Conservation (phyloP, 2,888 invertebrate genomes). For the Noctua janthina region DNA sequence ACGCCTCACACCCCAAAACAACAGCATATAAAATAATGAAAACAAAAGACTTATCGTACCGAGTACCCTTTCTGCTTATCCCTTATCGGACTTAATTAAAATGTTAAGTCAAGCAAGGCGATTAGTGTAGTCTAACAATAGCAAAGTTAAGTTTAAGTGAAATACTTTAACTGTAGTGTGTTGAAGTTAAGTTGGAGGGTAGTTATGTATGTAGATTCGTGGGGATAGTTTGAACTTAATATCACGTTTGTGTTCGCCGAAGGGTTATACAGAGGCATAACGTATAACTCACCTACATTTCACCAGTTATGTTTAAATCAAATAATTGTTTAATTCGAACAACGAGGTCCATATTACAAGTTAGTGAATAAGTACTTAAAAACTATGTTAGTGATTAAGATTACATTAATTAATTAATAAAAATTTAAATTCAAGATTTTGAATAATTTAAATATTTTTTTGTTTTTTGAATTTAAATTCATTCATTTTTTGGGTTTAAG, state of each 20-base stretch:
- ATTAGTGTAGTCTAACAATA: constrained; percentile 48
- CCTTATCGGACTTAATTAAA: constrained; percentile 60
- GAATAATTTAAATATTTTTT: no score
- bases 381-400: no score
- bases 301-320: neutral
- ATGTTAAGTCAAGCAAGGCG: constrained; percentile 61
- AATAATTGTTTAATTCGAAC: no score
- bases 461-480: no score
- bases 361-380: no score
- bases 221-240: neutral
- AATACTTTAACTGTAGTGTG: constrained; percentile 33
- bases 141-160: constrained; percentile 38
- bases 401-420: no score
- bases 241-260: no score
- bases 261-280: neutral
- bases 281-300: neutral
- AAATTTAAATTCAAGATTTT: no score
- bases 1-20: constrained; percentile 29
- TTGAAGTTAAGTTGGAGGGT: neutral
- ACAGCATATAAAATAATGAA: constrained; percentile 49
- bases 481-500: no score
- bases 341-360: no score
- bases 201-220: neutral
- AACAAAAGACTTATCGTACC: constrained; percentile 51
- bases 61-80: constrained; percentile 29